Evolutionary conservation across 2,888 invertebrate genomes (phyloP), one percentile per base, ranked within the genome.

Genomic region (Trachelus stipa): DNA sequence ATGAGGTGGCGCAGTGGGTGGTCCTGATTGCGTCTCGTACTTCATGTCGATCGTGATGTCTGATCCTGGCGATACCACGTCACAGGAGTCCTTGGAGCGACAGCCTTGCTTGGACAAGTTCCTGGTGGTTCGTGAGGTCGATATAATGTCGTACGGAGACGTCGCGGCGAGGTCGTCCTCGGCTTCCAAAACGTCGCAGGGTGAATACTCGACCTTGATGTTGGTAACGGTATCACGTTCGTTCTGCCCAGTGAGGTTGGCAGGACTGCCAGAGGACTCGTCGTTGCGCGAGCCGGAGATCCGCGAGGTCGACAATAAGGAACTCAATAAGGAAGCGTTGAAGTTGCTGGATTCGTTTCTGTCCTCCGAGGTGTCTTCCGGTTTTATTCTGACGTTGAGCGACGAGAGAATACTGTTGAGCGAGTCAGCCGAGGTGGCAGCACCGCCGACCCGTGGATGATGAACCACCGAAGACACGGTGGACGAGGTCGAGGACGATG

Each of bases 21-120:
- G 88, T 4, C 88, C 90, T 1, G 88, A 81, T 69, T 91, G 91
- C 3, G 87, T 88, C 80, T 91, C 91, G 88, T 90, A 91, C 87
- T 91, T 91, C 91, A 91, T 91, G 15, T 90, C 90, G 83, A 86
- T 83, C 77, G 80, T 84, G 34, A 88, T 83, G 30, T 87, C 85
- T 15, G 88, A 83, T 77, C 83, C 84, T 35, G 88, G 86, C 31
- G 89, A 82, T 35, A 86, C 82, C 12, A 84, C 79, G 56, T 82
- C 79, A 68, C 85, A 85, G 74, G 82, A 80, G 11, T 84, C 74
- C 78, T 34, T 76, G 11, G 78, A 35, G 76, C 34, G 74, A 71
- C 30, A 12, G 78, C 75, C 30, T 74, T 81, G 77, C 76, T 84
- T 80, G 11, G 79, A 68, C 9, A 82, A 76, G 77, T 82, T 83